These are phyloP conservation scores for Antigone vipio DNA, from an alignment of 2,113 vertebrate species.

Conservation along the genomic window DNA sequence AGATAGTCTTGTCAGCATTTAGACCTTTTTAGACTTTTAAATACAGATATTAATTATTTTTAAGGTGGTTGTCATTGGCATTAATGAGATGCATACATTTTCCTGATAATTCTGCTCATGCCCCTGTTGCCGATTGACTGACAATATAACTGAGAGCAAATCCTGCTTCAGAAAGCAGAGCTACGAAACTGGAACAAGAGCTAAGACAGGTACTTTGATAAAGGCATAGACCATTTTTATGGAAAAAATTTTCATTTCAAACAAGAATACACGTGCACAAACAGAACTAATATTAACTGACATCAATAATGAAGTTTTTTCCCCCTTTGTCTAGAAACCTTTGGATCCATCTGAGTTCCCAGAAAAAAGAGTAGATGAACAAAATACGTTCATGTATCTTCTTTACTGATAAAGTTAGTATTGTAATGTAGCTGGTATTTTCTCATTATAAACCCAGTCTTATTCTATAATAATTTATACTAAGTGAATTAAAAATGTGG, in stretches of 20 bases:
- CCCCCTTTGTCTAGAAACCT: not conserved
- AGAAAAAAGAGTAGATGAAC: not conserved
- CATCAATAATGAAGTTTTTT: not conserved
- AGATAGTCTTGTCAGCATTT: not conserved
- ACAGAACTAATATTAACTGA: not conserved
- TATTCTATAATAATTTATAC: not conserved
- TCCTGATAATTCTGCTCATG: not conserved
- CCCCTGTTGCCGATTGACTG: not conserved
- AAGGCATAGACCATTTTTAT: not conserved
- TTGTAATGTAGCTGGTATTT: not conserved
- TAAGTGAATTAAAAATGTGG: not conserved
- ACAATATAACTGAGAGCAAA: not conserved
- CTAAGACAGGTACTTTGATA: not conserved
- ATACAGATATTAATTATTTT: not conserved
- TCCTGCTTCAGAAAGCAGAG: not conserved
- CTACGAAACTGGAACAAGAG: not conserved
- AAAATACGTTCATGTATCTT: not conserved
- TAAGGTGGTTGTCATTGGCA: not conserved
- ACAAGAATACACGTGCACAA: not conserved
- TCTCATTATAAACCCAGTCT: not conserved
- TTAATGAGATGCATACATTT: not conserved
- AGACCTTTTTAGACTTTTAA: not conserved
- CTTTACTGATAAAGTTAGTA: not conserved
- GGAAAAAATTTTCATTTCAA: not conserved
- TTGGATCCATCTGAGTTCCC: not conserved